Conservation (phyloP, 2,113 vertebrate genomes). For the Empidonax traillii region DNA sequence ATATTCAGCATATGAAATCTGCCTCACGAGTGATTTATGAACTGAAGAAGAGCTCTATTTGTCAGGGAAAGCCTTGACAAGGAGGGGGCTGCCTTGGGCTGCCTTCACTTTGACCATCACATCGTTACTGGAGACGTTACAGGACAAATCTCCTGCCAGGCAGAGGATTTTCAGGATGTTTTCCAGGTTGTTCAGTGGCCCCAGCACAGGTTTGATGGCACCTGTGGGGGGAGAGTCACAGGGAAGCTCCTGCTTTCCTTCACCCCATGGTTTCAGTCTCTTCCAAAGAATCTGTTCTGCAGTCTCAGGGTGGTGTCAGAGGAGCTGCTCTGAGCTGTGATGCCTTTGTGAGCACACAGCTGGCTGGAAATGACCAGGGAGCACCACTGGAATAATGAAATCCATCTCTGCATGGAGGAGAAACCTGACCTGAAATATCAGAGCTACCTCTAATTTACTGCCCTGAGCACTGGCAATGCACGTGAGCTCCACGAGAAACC, state of each 20-base stretch:
- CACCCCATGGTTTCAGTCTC: neutral
- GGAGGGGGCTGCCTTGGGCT: neutral
- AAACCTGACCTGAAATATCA: neutral
- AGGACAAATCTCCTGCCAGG: neutral
- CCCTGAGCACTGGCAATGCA: too few species aligned
- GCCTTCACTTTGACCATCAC: neutral
- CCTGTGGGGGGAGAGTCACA: neutral
- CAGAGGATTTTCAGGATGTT: neutral
- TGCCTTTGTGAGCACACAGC: neutral
- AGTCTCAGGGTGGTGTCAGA: accelerated
- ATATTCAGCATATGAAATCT: neutral
- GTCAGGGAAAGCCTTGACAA: neutral
- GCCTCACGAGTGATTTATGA: neutral
- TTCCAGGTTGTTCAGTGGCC: neutral
- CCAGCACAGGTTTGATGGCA: neutral
- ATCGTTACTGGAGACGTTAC: neutral
- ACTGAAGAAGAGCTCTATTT: neutral
- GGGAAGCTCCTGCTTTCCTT: neutral
- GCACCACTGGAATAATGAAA: neutral
- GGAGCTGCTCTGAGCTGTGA: neutral
- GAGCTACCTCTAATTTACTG: neutral
- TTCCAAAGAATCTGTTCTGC: neutral
- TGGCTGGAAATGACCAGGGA: neutral
- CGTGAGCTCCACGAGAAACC: neutral
- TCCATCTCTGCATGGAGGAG: neutral